These are phyloP conservation scores for Heliothis virescens DNA, from an alignment of 1,140 invertebrate genomes.

Conservation along the genomic window DNA sequence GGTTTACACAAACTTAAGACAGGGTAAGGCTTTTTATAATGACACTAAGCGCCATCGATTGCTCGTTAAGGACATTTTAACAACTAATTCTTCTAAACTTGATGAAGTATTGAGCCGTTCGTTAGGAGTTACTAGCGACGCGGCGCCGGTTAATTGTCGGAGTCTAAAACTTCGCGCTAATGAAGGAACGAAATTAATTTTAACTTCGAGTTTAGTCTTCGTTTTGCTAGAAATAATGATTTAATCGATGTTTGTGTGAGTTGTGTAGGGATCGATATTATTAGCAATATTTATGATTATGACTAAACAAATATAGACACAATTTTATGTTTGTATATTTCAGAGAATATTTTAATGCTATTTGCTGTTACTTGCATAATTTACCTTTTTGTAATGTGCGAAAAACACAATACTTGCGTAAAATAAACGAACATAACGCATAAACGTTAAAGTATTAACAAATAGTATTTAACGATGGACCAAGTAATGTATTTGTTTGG, in stretches of 20 bases:
- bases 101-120: conserved; percentile 41
- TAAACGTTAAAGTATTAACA: no score
- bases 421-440: no score
- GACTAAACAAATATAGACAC: background rate
- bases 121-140: conserved; percentile 40
- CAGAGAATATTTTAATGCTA: no score
- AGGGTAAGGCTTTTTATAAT: conserved; percentile 17
- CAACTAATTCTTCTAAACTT: conserved; percentile 46
- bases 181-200: conserved; percentile 51
- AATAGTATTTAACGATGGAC: no score
- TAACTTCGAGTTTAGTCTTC: conserved; percentile 34
- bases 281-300: background rate
- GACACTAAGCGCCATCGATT: conserved; percentile 35
- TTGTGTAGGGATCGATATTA: background rate
- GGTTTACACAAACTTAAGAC: background rate
- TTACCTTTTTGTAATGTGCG: no score
- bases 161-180: conserved; percentile 39
- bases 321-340: background rate
- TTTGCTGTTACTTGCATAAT: no score
- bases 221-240: conserved; percentile 36
- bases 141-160: conserved; percentile 42
- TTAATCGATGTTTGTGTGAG: conserved; percentile 16
- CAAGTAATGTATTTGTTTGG: no score
- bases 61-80: conserved; percentile 45
- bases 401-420: no score